Evolutionary conservation across 1,140 invertebrate species (phyloP), one percentile per base, ranked within the genome.

Genomic region (Amphibalanus amphitrite): DNA sequence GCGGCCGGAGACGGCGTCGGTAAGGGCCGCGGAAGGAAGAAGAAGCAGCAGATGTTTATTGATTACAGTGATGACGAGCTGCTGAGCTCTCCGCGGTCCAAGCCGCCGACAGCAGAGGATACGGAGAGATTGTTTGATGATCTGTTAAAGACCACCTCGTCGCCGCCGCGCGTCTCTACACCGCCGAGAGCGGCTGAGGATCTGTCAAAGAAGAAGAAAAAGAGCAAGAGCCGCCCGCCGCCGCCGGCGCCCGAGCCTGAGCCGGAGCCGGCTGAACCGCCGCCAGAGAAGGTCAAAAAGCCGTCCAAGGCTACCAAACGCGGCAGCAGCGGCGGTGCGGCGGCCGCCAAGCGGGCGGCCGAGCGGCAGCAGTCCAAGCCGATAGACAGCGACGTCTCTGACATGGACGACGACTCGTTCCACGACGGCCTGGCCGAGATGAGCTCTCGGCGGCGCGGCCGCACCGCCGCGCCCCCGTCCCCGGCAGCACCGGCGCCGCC

Each of bases 21-120:
- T 26, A n/a, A 17, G 10, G 65, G 65, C 20, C 65, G 65, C 26
- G 10, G n/a, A 26, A 26, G 20, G n/a, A 1, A 0, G 26, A 26
- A 3, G 3, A 10, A 4, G 20, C 3, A 15, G 26, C 26, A 3
- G 23, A n/a, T n/a, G n/a, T n/a, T n/a, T 3, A 67, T 67, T 3
- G 65, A 67, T 26, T 67, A 67, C 65, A 67, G 65, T 28, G 65
- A 67, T 26, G 65, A 67, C 28, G 65, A 67, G 65, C 65, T 67
- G 65, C 28, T 67, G 6, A 0, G 3, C n/a, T 67, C 65, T n/a
- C 65, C 65, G n/a, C 0, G 1, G 20, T 10, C 65, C 3, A 26
- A 26, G 65, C 65, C 65, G 65, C 65, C 65, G n/a, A 67, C 65
- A 10, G 1, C 3, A 1, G 65, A 67, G 65, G 65, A 67, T 25